Base-by-base conservation (phyloP, 2,888 invertebrate genomes). In the Julus scandinavius region DNA sequence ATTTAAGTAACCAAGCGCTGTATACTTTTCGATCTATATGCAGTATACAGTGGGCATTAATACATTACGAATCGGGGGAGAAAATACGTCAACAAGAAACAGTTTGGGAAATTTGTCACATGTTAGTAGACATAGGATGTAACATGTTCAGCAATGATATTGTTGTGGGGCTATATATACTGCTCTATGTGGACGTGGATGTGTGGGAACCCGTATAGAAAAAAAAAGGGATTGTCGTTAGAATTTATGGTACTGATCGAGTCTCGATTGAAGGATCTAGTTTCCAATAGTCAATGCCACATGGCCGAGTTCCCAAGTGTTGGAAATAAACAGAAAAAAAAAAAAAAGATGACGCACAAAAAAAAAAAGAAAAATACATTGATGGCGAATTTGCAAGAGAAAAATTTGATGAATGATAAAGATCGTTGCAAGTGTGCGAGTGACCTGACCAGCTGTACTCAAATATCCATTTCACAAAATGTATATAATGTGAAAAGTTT, bases 191-290 rank as follows among this genome's bases (percentile, higher is more conserved):
- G 41, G 5, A 5, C 49, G 41, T 85, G 11, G 41, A 49, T 85
- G 85, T 85, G 85, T 85, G 85, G 41, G 85, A 72, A 85, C 85
- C 45, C 49, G 85, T 85, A 85, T 85, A 85, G 17, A 85, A 17
- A 85, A 85, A 85, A 84, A 85, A 85, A 85, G 45, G 85, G 85
- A 85, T 85, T 85, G 85, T 85, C 85, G 85, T 85, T 85, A 85
- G 85, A 85, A 85, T 85, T 85, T 85, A 85, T 85, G 85, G 85
- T 85, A 85, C 45, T 85, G 85, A 85, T 85, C 85, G 85, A 85
- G 85, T 85, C 85, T 49, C 85, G 49, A 85, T 85, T 85, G 85
- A 85, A 85, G 85, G 85, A 85, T 85, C 85, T 85, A 85, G 85
- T 85, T 85, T 85, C 85, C 85, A 85, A 85, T 85, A 85, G 85